Evolutionary conservation across 1,140 invertebrate species (phyloP).

Genomic region (Drosophila sproati): DNA sequence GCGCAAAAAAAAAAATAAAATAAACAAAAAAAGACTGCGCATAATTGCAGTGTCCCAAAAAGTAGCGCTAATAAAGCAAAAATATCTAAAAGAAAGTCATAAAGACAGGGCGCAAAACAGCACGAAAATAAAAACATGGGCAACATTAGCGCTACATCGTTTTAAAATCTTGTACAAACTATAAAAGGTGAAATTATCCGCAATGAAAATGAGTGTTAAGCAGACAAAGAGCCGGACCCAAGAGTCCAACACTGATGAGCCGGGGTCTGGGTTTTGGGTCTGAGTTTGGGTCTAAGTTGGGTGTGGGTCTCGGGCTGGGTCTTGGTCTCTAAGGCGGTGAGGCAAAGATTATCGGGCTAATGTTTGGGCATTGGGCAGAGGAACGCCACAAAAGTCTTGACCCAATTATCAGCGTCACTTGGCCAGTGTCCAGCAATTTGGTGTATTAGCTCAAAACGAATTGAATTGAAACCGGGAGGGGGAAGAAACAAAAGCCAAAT

Average conservation of each 20-base stretch:
- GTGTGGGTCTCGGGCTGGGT: not conserved
- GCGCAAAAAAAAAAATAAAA: not conserved
- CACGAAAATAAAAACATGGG: conserved; percentile 46
- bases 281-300: not conserved
- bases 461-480: conserved; percentile 1
- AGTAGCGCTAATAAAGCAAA: conserved; percentile 62
- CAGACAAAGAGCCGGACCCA: conserved; percentile 56
- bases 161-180: conserved; percentile 55
- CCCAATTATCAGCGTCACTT: conserved; percentile 40
- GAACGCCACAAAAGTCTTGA: conserved; percentile 19
- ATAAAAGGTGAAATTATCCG: conserved; percentile 73
- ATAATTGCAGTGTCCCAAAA: conserved; percentile 64
- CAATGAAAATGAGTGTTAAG: conserved; percentile 47
- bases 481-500: conserved; percentile 47
- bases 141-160: conserved; percentile 77
- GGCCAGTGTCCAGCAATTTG: conserved; percentile 42
- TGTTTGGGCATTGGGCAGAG: conserved; percentile 13
- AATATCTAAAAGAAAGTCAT: conserved; percentile 69
- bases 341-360: conserved; percentile 57
- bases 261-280: not conserved
- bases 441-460: conserved; percentile 61
- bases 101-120: conserved; percentile 47
- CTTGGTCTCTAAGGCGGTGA: conserved; percentile 28
- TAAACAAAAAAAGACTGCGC: conserved; percentile 12
- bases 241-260: conserved; percentile 28